Base-by-base conservation (phyloP, 2,888 invertebrate genomes). In the Alviniconcha strummeri region DNA sequence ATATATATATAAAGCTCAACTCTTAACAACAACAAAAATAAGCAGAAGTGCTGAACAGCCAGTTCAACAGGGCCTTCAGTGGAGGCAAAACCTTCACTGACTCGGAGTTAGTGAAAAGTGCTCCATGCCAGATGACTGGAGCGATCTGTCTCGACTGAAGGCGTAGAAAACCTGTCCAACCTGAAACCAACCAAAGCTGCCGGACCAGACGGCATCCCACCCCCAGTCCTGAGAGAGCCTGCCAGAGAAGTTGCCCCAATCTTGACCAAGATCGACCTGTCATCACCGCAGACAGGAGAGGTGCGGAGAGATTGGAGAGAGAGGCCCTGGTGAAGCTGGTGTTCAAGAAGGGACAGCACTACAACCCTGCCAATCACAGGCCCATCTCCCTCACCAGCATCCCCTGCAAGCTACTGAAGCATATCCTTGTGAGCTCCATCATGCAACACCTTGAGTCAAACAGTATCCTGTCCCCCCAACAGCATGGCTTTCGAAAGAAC, bases 291-390 rank as follows among this genome's bases (percentile, higher is more conserved):
- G 17, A 75, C 15, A 19, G 75, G 75, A 17, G 5, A 4, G 55
- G 0, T 75, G 55, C 75, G 55, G 17, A 55, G 55, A 4, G 71
- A 69, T 71, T 80, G 80, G 80, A 80, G 54, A n/a, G 80, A 80
- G 3, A 36, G n/a, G 69, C 80, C 52, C 19, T 69, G 9, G 67
- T 80, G 13, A 80, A 55, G 17, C 80, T 69, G 2, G 52, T 80
- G 4, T 69, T 80, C n/a, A 80, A 80, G 69, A 80, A 80, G n/a
- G 80, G 69, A n/a, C 55, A 80, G 17, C 60, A 55, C 6, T 55
- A 80, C n/a, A 54, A 67, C 36, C 52, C 80, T 15, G 54, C 60
- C 4, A 80, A 69, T 55, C 69, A 69, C 55, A 13, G 80, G 5
- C 80, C 69, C 36, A 36, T 80, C 52, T 69, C 60, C 9, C 75